These are phyloP conservation scores for Eilema depressum DNA, from an alignment of 2,888 invertebrate species.

Conservation along the genomic window DNA sequence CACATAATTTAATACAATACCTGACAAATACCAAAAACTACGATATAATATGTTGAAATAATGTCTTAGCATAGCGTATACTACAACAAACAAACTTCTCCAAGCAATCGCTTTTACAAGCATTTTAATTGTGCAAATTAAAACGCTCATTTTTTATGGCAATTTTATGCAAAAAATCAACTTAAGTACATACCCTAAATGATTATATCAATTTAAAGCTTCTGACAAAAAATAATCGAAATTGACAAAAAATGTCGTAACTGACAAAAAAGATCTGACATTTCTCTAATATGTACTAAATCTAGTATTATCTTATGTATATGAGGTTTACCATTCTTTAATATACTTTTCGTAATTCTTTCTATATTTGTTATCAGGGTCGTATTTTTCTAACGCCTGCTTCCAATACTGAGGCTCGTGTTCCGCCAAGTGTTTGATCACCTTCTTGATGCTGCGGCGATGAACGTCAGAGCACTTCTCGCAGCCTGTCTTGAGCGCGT, in stretches of 20 bases:
- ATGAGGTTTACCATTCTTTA: conserved; percentile 24
- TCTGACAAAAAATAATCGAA: conserved; percentile 4
- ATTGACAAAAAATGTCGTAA: conserved; percentile 4
- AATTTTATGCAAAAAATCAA: background rate
- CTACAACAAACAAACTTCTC: conserved; percentile 11
- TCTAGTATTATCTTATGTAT: background rate
- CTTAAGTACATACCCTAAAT: background rate
- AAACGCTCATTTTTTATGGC: background rate
- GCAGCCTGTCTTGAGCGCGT: conserved; percentile 78
- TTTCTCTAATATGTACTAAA: background rate
- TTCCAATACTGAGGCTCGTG: conserved; percentile 72
- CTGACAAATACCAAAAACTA: conserved; percentile 23
- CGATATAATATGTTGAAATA: conserved; percentile 27
- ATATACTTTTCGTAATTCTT: conserved; percentile 74
- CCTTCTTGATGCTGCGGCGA: conserved; percentile 68
- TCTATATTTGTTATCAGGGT: conserved; percentile 69
- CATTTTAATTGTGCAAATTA: background rate
- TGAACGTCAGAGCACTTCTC: conserved; percentile 72
- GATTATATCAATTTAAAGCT: background rate
- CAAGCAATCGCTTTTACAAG: background rate
- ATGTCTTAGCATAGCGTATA: conserved; percentile 22
- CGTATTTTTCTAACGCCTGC: conserved; percentile 75
- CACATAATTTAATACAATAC: conserved; percentile 9
- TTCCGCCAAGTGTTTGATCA: conserved; percentile 73
- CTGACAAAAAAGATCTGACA: conserved; percentile 4